Evolutionary conservation across 1,140 invertebrate species (phyloP).

Genomic region (Cotesia typhae): DNA sequence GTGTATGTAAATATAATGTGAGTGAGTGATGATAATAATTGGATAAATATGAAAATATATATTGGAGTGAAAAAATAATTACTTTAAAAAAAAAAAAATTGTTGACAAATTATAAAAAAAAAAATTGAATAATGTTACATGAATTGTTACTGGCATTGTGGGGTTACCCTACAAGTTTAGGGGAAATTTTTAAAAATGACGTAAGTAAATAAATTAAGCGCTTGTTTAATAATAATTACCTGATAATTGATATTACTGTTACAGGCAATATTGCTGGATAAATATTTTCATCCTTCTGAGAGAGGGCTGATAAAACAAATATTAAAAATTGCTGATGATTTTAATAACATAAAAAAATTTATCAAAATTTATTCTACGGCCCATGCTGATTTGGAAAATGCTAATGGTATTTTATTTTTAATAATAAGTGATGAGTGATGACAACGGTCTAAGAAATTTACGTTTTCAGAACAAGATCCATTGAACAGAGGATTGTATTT

Average conservation of each 20-base stretch:
- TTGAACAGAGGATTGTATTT: conserved; percentile 66
- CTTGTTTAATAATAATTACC: conserved; percentile 22
- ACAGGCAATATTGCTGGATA: conserved; percentile 53
- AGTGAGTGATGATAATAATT: too few species aligned
- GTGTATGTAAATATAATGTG: too few species aligned
- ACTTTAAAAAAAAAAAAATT: too few species aligned
- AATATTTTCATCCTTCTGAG: conserved; percentile 62
- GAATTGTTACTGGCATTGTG: conserved; percentile 60
- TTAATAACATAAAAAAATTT: conserved; percentile 54
- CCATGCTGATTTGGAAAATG: conserved; percentile 34
- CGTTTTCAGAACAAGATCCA: conserved; percentile 38
- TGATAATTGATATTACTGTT: conserved; percentile 32
- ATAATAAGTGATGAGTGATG: conserved; percentile 19
- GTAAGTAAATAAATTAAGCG: conserved; percentile 45
- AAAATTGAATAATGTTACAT: conserved; percentile 56
- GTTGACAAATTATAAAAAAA: not conserved
- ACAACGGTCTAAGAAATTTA: not conserved
- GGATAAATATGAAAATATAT: too few species aligned
- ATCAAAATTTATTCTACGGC: conserved; percentile 48
- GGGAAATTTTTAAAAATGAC: conserved; percentile 55
- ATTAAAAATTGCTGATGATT: conserved; percentile 55
- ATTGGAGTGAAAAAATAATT: too few species aligned
- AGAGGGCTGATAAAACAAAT: conserved; percentile 55
- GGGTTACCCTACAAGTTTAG: conserved; percentile 59
- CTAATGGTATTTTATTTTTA: conserved; percentile 32